phyloP scores from a whole-genome alignment of 2,113 vertebrate genomes.

The Orientallactaga bullata region DNA sequence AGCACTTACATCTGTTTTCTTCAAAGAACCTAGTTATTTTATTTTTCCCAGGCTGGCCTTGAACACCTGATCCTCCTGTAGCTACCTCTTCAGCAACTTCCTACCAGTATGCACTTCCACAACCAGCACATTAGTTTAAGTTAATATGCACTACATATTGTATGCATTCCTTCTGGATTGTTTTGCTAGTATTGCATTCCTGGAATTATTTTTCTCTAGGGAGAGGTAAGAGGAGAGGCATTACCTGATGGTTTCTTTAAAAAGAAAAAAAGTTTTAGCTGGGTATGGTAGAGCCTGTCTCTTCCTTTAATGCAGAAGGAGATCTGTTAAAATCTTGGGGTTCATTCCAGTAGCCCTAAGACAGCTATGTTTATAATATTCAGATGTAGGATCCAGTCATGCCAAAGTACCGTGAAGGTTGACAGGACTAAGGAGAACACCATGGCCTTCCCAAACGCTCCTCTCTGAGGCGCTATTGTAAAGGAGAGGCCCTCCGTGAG shows the following conservation, averaged over 20 bases:
- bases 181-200: neutral
- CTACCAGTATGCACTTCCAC: too few species aligned
- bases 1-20: too few species aligned
- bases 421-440: neutral
- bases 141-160: too few species aligned
- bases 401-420: neutral
- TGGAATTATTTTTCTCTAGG: neutral
- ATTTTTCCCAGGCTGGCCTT: too few species aligned
- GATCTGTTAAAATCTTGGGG: neutral
- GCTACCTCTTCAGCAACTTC: too few species aligned
- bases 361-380: neutral
- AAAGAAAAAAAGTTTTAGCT: neutral
- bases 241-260: too few species aligned
- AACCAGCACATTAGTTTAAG: too few species aligned
- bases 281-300: neutral
- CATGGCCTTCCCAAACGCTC: accelerated
- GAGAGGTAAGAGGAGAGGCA: neutral
- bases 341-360: too few species aligned
- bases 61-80: too few species aligned
- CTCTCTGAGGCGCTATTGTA: neutral
- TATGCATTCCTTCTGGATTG: neutral
- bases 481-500: neutral
- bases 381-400: neutral
- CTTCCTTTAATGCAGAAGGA: neutral
- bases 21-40: too few species aligned